Evolutionary conservation across 2,888 invertebrate species (phyloP).

Genomic region (Spisula solida): DNA sequence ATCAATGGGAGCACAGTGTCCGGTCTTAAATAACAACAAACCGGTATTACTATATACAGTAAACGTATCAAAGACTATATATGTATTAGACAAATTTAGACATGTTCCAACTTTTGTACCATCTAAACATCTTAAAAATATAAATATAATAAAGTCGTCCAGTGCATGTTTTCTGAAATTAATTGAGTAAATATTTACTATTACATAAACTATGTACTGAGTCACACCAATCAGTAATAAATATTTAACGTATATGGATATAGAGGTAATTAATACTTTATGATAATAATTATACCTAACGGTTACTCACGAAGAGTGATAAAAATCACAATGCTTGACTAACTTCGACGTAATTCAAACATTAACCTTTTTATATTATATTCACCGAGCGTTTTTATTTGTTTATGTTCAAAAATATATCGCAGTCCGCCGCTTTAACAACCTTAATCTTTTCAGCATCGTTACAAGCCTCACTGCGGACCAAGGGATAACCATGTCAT

Average conservation of each 20-base stretch:
- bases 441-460: neutral
- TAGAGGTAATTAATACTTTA: neutral
- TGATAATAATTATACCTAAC: neutral
- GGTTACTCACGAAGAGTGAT: neutral
- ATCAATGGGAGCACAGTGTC: neutral
- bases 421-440: neutral
- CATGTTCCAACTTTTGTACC: no score
- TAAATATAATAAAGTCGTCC: no score
- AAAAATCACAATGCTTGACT: neutral
- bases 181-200: neutral
- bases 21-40: no score
- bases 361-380: neutral
- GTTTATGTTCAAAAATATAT: neutral
- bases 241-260: neutral
- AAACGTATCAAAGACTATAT: no score
- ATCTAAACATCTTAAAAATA: no score
- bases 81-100: no score
- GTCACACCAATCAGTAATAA: neutral
- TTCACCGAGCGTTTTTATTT: neutral
- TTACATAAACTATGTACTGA: neutral
- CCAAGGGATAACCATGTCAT: neutral
- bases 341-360: neutral
- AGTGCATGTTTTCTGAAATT: no score
- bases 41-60: no score
- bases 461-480: neutral